Base-by-base conservation (phyloP, 1,140 invertebrate species). In the Aleiodes sp. region DNA sequence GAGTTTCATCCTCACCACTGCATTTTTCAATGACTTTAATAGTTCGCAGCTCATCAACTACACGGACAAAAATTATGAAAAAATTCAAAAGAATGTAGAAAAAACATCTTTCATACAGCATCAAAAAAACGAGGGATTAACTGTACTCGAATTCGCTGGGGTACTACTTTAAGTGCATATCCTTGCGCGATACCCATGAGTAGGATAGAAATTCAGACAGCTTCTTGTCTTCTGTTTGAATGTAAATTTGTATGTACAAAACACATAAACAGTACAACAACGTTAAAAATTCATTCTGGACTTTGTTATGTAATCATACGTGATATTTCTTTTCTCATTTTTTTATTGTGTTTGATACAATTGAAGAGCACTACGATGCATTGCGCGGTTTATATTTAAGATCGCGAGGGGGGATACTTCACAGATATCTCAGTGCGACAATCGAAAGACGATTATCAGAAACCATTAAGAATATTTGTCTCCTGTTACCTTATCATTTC, bases 181-280 rank as follows among this genome's bases (percentile, higher is more conserved):
- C 67, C 41, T 37, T 71, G 65, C 64, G 33, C 41, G 52, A 62
- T 71, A 63, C 56, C 28, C 65, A 71, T 66, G 31, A 62, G 43
- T 28, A 61, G 46, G 65, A 59, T 68, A 43, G 65, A 69, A 65
- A 65, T 63, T 31, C 68, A 65, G 35, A 70, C 63, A 46, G 29
- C 26, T 65, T 37, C 24, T 59, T 26, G 24, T 35, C 19, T 2
- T 63, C 33, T 70, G 16, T 59, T 28, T 26, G 26, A 12, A 31
- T 65, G 37, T 37, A 46, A 29, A 43, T 65, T 39, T 33, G 66
- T 37, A 64, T 69, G 66, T 72, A 72, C 68, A 68, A 72, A 72
- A 72, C 62, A 72, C 70, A 72, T 59, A 72, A 72, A 68, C 70
- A 68, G 66, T 72, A 72, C 70, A 72, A 72, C 56, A 68, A 62